Evolutionary conservation across 2,888 invertebrate genomes (phyloP).

Genomic region (Leuctra nigra): DNA sequence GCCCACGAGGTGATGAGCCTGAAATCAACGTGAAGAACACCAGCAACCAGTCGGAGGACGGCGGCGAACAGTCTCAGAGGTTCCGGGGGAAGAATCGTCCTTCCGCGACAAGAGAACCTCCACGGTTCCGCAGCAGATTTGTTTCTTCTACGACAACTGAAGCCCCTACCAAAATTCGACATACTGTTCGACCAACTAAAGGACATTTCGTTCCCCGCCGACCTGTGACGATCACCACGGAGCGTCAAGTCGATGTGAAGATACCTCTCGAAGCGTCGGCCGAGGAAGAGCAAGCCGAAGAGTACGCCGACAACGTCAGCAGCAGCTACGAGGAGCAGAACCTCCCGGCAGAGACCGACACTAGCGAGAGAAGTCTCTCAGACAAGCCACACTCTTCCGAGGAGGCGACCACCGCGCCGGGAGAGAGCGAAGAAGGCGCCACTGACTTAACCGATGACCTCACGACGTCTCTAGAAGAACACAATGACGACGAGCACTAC

Average conservation of each 20-base stretch:
- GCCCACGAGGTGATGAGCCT: slow-evolving; percentile 12
- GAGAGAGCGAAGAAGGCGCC: slow-evolving; percentile 16
- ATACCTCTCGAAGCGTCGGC: slow-evolving; percentile 17
- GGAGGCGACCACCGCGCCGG: neutral
- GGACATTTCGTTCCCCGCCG: slow-evolving; percentile 29
- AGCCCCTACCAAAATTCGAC: slow-evolving; percentile 31
- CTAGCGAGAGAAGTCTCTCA: slow-evolving; percentile 22
- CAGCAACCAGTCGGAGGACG: neutral
- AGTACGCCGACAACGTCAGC: slow-evolving; percentile 37
- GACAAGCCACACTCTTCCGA: slow-evolving; percentile 20
- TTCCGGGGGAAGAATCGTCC: neutral
- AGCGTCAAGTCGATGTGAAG: slow-evolving; percentile 42
- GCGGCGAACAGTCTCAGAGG: neutral
- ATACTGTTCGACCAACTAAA: slow-evolving; percentile 33
- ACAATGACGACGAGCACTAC: slow-evolving; percentile 27
- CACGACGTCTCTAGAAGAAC: slow-evolving; percentile 21
- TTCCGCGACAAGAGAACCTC: slow-evolving; percentile 32
- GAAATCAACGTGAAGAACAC: neutral
- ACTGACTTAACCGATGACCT: neutral
- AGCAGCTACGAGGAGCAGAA: slow-evolving; percentile 18
- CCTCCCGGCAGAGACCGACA: slow-evolving; percentile 6
- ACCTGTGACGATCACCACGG: slow-evolving; percentile 30
- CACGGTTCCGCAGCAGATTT: slow-evolving; percentile 34
- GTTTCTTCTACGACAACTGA: slow-evolving; percentile 33
- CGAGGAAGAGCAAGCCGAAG: slow-evolving; percentile 19